These are phyloP conservation scores for Lysandra bellargus DNA, from an alignment of 2,888 invertebrate species.

Conservation along the genomic window DNA sequence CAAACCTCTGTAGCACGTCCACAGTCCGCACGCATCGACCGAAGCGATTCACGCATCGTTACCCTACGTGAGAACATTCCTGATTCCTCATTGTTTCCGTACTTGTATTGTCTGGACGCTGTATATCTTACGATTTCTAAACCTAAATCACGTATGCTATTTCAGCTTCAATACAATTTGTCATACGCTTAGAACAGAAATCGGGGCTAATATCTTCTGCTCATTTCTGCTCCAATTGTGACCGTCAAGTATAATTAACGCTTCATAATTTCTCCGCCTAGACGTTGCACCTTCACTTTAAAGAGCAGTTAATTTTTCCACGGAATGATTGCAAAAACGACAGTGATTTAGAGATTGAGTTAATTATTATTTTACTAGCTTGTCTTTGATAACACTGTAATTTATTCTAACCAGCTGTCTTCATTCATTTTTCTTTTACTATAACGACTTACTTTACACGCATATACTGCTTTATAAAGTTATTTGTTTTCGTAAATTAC, in stretches of 20 bases:
- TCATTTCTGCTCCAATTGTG: constrained; percentile 58
- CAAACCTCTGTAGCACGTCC: constrained; percentile 55
- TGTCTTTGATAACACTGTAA: constrained; percentile 32
- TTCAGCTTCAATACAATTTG: not conserved
- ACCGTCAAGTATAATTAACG: constrained; percentile 57
- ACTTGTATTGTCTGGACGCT: constrained; percentile 53
- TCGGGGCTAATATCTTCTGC: constrained; percentile 44
- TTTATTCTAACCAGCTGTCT: not conserved
- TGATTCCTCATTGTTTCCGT: constrained; percentile 63
- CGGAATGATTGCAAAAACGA: constrained; percentile 56
- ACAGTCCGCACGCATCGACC: constrained; percentile 63
- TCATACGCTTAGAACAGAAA: constrained; percentile 38
- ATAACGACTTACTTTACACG: not conserved
- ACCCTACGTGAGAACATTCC: constrained; percentile 71
- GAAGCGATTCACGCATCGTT: constrained; percentile 67
- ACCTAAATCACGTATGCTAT: constrained; percentile 6
- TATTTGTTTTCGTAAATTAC: not conserved
- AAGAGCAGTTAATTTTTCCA: constrained; percentile 63
- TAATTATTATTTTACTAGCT: constrained; percentile 41
- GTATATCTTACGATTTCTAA: constrained; percentile 29
- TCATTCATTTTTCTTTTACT: constrained; percentile 23
- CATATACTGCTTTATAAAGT: not conserved
- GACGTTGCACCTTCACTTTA: constrained; percentile 52
- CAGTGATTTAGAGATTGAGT: constrained; percentile 63
- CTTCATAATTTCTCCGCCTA: constrained; percentile 64